Evolutionary conservation across 1,140 invertebrate species (phyloP).

Genomic region (Halesus radiatus): DNA sequence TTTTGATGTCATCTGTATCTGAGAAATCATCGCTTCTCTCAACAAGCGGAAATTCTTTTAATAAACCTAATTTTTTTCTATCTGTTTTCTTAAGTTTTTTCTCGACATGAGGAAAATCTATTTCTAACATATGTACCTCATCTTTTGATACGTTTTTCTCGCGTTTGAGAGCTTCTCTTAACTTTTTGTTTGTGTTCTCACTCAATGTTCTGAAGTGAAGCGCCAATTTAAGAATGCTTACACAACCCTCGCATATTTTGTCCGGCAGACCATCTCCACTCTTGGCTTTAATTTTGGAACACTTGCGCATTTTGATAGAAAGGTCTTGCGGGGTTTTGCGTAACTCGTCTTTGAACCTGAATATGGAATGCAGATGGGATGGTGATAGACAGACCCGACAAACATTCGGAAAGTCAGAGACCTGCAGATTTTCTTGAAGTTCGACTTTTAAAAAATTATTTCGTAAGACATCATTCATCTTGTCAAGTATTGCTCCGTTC

Average conservation of each 20-base stretch:
- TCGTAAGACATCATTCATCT: background rate
- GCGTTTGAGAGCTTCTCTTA: background rate
- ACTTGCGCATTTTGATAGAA: background rate
- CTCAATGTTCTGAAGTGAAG: conserved; percentile 12
- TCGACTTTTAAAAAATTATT: background rate
- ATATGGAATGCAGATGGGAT: background rate
- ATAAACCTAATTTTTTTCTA: too few relatives aligned
- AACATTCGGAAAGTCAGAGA: background rate
- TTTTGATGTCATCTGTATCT: background rate
- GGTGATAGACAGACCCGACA: background rate
- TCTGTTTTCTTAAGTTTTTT: background rate
- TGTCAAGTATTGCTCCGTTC: too few relatives aligned
- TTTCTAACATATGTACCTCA: too few relatives aligned
- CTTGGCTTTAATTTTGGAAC: background rate
- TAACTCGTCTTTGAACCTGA: background rate
- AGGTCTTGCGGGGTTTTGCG: background rate
- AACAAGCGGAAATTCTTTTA: too few relatives aligned
- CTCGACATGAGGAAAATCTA: background rate
- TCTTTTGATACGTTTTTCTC: background rate
- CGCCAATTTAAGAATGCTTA: background rate
- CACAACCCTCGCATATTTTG: conserved; percentile 18
- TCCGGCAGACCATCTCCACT: conserved; percentile 2
- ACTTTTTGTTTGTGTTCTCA: background rate
- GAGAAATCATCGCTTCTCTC: too few relatives aligned
- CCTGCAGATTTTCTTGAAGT: background rate